These are phyloP conservation scores for Adelosebastes latens DNA, from an alignment of 2,797 vertebrate genomes.

Conservation along the genomic window DNA sequence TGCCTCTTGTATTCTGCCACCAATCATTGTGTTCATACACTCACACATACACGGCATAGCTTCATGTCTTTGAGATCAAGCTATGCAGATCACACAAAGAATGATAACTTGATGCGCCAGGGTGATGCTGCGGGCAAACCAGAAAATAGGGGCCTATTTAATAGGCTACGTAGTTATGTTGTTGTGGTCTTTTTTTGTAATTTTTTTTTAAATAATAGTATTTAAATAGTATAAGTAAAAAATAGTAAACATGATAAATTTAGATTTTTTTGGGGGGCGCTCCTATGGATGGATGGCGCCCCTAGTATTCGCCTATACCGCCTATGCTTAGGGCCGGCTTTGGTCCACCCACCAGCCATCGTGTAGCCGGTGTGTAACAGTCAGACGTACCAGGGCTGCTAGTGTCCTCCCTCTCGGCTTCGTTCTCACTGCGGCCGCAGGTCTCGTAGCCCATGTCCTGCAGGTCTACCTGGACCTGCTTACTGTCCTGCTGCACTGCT, in stretches of 20 bases:
- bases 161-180: too few relatives aligned
- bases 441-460: constrained; percentile 97
- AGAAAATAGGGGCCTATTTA: too few relatives aligned
- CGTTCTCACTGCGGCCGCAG: constrained; percentile 93
- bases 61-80: too few relatives aligned
- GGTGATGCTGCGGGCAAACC: too few relatives aligned
- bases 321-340: not conserved
- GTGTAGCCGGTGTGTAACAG: not conserved
- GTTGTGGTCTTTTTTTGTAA: not conserved
- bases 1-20: too few relatives aligned
- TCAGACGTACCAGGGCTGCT: constrained; percentile 88
- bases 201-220: not conserved
- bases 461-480: constrained; percentile 92
- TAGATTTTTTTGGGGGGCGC: not conserved
- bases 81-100: too few relatives aligned
- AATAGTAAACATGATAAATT: not conserved
- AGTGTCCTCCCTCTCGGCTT: constrained; percentile 90
- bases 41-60: too few relatives aligned
- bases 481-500: constrained; percentile 86
- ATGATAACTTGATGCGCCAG: too few relatives aligned
- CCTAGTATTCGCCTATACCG: too few relatives aligned
- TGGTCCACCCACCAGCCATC: too few relatives aligned
- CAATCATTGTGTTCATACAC: too few relatives aligned
- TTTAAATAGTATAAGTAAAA: not conserved
- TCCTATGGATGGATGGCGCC: too few relatives aligned